phyloP scores from a whole-genome alignment of 2,113 vertebrate species.

The Myotis brandtii region DNA sequence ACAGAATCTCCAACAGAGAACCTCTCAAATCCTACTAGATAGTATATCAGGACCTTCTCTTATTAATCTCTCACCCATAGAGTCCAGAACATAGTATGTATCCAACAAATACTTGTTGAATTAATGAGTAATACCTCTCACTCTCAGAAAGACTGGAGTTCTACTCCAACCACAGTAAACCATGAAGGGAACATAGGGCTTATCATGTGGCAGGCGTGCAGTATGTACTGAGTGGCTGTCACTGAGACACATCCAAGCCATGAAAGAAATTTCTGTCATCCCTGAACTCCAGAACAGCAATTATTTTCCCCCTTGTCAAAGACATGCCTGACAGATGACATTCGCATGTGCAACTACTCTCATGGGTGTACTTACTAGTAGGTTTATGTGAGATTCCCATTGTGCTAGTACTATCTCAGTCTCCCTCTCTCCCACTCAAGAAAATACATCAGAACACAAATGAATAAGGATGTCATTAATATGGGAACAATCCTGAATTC shows the following conservation, averaged over 20 bases:
- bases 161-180: neutral
- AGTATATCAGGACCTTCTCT: neutral
- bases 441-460: constrained; percentile 31
- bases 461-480: neutral
- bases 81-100: neutral
- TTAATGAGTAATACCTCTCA: neutral
- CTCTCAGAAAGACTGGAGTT: neutral
- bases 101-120: neutral
- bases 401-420: neutral
- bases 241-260: neutral
- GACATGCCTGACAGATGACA: neutral
- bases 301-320: neutral
- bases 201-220: neutral
- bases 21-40: neutral
- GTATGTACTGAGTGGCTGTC: neutral
- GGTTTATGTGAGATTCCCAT: neutral
- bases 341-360: neutral
- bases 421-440: neutral
- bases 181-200: too few species aligned
- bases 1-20: neutral
- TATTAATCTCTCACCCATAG: neutral
- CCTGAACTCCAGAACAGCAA: neutral
- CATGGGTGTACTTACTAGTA: neutral
- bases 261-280: neutral
- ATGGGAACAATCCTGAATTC: neutral